Evolutionary conservation across 2,888 invertebrate species (phyloP).

Genomic region (Steinernema hermaphroditum): DNA sequence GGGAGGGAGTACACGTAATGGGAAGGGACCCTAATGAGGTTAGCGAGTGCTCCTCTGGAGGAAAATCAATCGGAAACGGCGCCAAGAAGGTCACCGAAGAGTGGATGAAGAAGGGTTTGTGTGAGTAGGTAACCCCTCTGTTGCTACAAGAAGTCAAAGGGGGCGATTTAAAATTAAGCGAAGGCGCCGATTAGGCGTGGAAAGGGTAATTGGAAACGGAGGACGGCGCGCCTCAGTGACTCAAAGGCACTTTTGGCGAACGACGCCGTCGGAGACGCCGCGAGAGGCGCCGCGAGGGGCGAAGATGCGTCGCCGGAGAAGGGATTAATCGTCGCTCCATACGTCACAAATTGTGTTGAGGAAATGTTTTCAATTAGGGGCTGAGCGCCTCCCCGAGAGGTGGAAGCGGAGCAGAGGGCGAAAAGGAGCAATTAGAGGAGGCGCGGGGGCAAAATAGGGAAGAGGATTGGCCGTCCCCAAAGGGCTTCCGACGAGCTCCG

Average conservation of each 20-base stretch:
- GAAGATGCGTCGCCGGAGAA: constrained; percentile 6
- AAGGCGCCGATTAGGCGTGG: background rate
- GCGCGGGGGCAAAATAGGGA: background rate
- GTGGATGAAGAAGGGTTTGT: too few relatives aligned
- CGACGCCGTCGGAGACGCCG: background rate
- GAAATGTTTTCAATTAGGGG: constrained; percentile 28
- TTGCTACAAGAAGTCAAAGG: too few relatives aligned
- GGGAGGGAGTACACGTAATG: too few relatives aligned
- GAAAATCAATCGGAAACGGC: too few relatives aligned
- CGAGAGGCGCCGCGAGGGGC: background rate
- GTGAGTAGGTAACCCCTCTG: too few relatives aligned
- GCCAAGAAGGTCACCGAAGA: too few relatives aligned
- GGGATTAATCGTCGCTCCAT: constrained; percentile 28
- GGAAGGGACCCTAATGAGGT: too few relatives aligned
- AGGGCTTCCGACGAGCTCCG: background rate
- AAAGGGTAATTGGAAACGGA: constrained; percentile 2
- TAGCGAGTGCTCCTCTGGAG: too few relatives aligned
- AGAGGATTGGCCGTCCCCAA: constrained; percentile 3
- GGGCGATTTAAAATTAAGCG: constrained; percentile 6
- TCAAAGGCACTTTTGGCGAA: constrained; percentile 23
- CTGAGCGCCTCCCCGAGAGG: constrained; percentile 18
- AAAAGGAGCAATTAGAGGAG: background rate
- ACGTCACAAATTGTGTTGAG: constrained; percentile 29
- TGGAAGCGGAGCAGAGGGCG: constrained; percentile 2
- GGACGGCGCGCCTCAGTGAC: background rate